Conservation (phyloP, 2,113 vertebrate genomes). For the Puffinus mauretanicus region DNA sequence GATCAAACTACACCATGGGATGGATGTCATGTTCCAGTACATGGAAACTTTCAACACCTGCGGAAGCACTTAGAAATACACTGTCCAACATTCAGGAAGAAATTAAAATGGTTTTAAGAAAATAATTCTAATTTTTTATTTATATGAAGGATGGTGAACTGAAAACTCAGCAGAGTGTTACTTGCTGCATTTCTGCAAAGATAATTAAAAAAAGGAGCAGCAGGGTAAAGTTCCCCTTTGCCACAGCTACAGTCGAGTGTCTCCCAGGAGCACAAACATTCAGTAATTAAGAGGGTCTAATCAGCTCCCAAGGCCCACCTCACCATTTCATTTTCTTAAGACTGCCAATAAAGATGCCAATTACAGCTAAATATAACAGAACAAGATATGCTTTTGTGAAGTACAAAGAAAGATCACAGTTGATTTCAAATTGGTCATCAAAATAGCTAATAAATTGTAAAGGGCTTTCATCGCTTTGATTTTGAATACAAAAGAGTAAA, state of each 20-base stretch:
- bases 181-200: background rate
- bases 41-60: background rate
- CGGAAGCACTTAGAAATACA: background rate
- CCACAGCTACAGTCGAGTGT: background rate
- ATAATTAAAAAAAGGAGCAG: background rate
- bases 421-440: conserved; percentile 14
- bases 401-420: conserved; percentile 1
- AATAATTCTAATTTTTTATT: background rate
- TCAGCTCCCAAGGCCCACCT: conserved; percentile 37
- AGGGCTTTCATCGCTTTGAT: background rate
- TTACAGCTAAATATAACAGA: conserved; percentile 36
- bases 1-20: background rate
- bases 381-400: background rate
- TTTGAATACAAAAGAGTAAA: background rate
- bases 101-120: background rate
- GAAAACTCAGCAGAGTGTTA: background rate
- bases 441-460: conserved; percentile 19
- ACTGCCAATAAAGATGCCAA: conserved; percentile 26
- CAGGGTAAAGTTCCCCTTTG: background rate
- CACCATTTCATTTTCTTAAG: background rate
- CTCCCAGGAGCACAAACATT: conserved; percentile 2
- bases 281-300: conserved; percentile 16
- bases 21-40: background rate
- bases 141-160: background rate
- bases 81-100: background rate